Evolutionary conservation across 2,797 vertebrate species (phyloP).

Genomic region (Hylomyscus alleni): DNA sequence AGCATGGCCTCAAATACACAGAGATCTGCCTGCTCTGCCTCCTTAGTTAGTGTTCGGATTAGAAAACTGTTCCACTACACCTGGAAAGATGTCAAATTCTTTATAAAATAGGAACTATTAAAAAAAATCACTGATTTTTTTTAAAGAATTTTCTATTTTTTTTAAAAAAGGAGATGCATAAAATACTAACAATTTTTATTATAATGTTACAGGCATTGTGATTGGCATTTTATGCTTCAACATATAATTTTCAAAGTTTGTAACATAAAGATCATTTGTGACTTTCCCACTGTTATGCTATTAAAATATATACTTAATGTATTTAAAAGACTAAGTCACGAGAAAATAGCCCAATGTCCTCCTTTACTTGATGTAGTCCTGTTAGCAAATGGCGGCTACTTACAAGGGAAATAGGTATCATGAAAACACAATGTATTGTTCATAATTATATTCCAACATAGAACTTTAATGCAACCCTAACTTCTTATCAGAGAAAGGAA

Average conservation of each 20-base stretch:
- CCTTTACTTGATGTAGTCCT: neutral
- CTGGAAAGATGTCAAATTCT: neutral
- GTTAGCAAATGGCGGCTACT: neutral
- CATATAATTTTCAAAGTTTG: conserved; percentile 40
- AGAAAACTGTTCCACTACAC: neutral
- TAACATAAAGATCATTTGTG: conserved; percentile 14
- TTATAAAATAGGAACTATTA: conserved; percentile 45
- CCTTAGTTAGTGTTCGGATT: neutral
- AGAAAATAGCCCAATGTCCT: conserved; percentile 19
- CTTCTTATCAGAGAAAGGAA: conserved; percentile 37
- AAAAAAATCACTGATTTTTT: conserved; percentile 21
- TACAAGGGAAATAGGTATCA: conserved; percentile 11
- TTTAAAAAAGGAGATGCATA: neutral
- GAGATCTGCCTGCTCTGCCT: neutral
- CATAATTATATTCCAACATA: conserved; percentile 20
- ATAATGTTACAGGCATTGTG: conserved; percentile 17
- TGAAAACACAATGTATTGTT: conserved; percentile 52
- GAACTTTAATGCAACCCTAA: neutral
- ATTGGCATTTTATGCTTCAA: conserved; percentile 34
- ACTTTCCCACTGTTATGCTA: neutral
- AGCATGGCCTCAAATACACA: neutral
- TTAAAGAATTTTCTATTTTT: neutral
- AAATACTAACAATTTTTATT: conserved; percentile 50
- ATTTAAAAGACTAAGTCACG: conserved; percentile 30
- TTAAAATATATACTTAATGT: conserved; percentile 4